Evolutionary conservation across 2,888 invertebrate species (phyloP), one percentile per base, ranked within the genome.

Genomic region (Ormyrus rosae): DNA sequence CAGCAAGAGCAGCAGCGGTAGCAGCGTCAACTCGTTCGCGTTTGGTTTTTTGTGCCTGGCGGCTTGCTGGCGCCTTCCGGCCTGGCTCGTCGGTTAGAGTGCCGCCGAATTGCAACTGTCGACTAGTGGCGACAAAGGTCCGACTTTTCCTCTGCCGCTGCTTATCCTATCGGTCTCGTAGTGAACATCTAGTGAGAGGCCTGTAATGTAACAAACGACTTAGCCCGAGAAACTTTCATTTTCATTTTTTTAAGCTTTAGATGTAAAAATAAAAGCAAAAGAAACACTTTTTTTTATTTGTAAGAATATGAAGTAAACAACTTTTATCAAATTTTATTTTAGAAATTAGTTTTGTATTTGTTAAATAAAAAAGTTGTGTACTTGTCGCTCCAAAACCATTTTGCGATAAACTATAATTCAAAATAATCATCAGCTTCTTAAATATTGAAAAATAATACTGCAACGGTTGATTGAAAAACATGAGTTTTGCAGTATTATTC

Each of bases 51-150:
- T 71, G 58, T 63, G 73, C 61, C 60, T 61, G 67, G 34, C 34
- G 34, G 61, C 55, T 68, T 68, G 78, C 58, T 78, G 71, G 60
- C 53, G 70, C 67, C 61, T 67, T 53, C 69, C 63, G 45, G 70
- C 63, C 9, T 56, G 61, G 53, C 65, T 51, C 69, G 61, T 72
- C 67, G 64, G 78, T 93, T 95, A 95, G 92, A 95, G 94, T 86
- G 94, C 94, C 83, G 95, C 95, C 10, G 95, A 94, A 90, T 95
- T 95, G 81, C 94, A 89, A 85, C 87, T 94, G 90, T 95, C 95
- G 93, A 96, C 96, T 86, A 96, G 92, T 82, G 96, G 96, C 85
- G 96, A 95, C 90, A 96, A 92, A 50, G 96, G 94, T 86, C 96
- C 95, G 68, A 95, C 93, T 86, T 95, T 95, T 87, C 95, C 95